A percentile compares a stretch with the other conserved stretches of the same genome.
Evolutionary conservation across 2,888 invertebrate species (phyloP).

Genomic region (Autographa gamma): DNA sequence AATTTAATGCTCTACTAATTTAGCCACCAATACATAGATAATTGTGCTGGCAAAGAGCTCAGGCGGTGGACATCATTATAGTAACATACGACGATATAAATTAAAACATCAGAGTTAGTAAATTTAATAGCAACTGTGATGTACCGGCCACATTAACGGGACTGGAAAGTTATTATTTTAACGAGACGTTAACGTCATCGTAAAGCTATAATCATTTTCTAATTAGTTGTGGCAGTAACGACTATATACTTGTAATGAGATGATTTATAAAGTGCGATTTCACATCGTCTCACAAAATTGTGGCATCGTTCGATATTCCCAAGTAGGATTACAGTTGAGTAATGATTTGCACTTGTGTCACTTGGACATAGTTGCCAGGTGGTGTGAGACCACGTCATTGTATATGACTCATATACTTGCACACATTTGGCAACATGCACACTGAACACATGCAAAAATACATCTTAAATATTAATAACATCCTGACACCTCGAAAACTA

Average conservation of each 20-base stretch:
- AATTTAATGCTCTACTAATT: slow-evolving; percentile 57
- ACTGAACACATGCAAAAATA: slow-evolving; percentile 28
- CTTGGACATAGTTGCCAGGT: slow-evolving; percentile 18
- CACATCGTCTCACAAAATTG: slow-evolving; percentile 1
- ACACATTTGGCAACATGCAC: slow-evolving; percentile 17
- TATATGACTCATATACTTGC: slow-evolving; percentile 26
- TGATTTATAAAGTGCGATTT: slow-evolving; percentile 2
- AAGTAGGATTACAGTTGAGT: slow-evolving; percentile 23
- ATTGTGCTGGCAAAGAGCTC: slow-evolving; percentile 70
- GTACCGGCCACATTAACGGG: slow-evolving; percentile 35
- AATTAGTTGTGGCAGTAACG: slow-evolving; percentile 25
- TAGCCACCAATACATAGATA: slow-evolving; percentile 65
- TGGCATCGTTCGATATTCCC: slow-evolving; percentile 11
- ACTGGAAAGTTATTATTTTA: slow-evolving; percentile 37
- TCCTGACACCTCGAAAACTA: background rate
- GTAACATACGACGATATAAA: slow-evolving; percentile 45
- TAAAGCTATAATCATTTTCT: slow-evolving; percentile 28
- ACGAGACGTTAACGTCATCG: slow-evolving; percentile 31
- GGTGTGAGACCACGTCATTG: slow-evolving; percentile 20
- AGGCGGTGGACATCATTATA: slow-evolving; percentile 64
- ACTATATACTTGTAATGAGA: background rate
- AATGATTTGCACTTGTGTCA: slow-evolving; percentile 32
- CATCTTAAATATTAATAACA: background rate
- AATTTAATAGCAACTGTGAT: slow-evolving; percentile 45
- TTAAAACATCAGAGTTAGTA: slow-evolving; percentile 57